These are phyloP conservation scores for Acipenser ruthenus DNA, from an alignment of 2,797 vertebrate species.

Conservation along the genomic window DNA sequence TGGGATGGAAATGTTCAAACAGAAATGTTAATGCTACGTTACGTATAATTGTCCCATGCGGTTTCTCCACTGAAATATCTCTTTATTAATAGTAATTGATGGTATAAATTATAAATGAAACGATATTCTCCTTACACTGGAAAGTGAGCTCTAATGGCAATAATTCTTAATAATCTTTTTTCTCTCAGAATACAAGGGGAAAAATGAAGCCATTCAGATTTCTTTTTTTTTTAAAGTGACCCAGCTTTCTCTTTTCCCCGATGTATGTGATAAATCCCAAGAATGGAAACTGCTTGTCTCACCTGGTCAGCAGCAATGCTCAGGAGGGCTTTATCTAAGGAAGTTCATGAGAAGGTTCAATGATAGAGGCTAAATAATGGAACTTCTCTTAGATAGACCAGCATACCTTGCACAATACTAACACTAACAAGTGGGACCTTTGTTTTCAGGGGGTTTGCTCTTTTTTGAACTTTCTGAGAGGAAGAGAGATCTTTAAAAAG, in stretches of 20 bases:
- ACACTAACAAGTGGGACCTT: conserved; percentile 46
- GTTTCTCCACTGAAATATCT: conserved; percentile 90
- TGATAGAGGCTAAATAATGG: neutral
- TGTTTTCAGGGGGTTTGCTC: conserved; percentile 18
- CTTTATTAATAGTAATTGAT: conserved; percentile 99
- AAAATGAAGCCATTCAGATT: conserved; percentile 14
- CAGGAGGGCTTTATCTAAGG: too few species aligned
- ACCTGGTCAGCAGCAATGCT: too few species aligned
- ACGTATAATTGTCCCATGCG: conserved; percentile 94
- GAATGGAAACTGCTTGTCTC: too few species aligned
- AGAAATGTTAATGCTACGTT: conserved; percentile 97
- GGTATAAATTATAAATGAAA: conserved; percentile 99
- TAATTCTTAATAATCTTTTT: conserved; percentile 93
- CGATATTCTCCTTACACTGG: conserved; percentile 88
- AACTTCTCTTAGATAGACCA: conserved; percentile 1
- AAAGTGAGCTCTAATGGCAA: conserved; percentile 92
- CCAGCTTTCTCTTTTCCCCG: neutral
- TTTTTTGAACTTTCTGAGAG: conserved; percentile 57
- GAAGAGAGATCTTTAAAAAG: conserved; percentile 51
- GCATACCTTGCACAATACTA: conserved; percentile 47
- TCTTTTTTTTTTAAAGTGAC: conserved; percentile 27
- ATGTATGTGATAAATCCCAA: conserved; percentile 2
- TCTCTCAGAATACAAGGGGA: conserved; percentile 2
- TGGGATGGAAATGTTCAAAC: conserved; percentile 99
- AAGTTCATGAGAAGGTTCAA: too few species aligned